Conservation (phyloP, 1,140 invertebrate species). For the Neelides sp. region DNA sequence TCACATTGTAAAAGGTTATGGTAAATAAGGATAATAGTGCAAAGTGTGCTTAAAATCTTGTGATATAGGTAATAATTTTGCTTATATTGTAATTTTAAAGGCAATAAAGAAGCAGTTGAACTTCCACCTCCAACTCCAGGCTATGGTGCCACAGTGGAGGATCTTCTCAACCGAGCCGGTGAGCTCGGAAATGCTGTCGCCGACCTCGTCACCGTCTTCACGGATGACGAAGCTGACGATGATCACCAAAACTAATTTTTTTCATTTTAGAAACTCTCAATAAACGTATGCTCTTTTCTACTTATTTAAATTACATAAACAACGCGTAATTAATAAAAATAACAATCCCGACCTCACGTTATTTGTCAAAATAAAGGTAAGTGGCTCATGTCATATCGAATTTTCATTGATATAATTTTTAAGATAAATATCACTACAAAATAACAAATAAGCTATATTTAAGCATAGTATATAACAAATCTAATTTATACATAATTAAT, state of each 20-base stretch:
- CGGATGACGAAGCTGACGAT: constrained; percentile 47
- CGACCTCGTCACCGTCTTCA: constrained; percentile 74
- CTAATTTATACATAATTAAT: no score
- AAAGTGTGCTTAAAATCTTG: not conserved
- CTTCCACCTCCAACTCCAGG: constrained; percentile 38
- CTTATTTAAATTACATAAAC: no score
- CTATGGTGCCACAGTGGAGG: constrained; percentile 50
- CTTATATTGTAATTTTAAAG: not conserved
- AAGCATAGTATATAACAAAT: no score
- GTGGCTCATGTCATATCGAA: no score
- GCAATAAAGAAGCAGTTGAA: not conserved
- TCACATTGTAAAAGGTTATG: not conserved
- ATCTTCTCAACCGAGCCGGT: constrained; percentile 75
- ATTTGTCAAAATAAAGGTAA: no score
- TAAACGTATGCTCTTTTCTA: no score
- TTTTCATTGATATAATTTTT: no score
- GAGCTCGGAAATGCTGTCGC: constrained; percentile 66
- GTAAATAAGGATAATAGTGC: not conserved
- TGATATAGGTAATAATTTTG: not conserved
- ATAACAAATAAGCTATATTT: no score
- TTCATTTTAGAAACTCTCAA: not conserved
- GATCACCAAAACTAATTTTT: not conserved
- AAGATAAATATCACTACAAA: no score
- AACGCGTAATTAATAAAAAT: no score
- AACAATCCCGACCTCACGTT: no score